Percentiles rank a stretch among this genome's conserved stretches.
Conservation (phyloP, 1,140 invertebrate species). For the Drosophila pallidifrons region DNA sequence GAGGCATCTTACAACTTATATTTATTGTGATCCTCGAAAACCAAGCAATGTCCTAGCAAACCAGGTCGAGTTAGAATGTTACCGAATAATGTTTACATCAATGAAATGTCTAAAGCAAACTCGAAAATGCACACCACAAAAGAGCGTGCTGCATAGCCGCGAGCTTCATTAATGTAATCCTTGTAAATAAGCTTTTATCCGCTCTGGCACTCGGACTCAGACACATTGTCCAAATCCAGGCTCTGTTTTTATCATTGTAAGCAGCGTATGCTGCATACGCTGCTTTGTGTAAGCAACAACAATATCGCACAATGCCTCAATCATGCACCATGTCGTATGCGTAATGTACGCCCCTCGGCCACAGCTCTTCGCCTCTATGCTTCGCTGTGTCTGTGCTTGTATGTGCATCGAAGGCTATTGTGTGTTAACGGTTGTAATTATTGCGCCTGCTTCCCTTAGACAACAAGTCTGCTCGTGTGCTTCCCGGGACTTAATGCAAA, state of each 20-base stretch:
- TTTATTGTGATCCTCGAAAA: too few species aligned
- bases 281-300: constrained; percentile 65
- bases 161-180: constrained; percentile 76
- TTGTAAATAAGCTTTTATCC: constrained; percentile 80
- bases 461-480: constrained; percentile 32
- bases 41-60: too few species aligned
- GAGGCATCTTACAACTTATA: background rate
- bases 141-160: constrained; percentile 78
- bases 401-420: constrained; percentile 54
- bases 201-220: constrained; percentile 36
- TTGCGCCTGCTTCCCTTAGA: constrained; percentile 60
- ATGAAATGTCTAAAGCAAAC: constrained; percentile 47
- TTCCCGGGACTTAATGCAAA: constrained; percentile 23
- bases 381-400: too few species aligned
- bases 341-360: constrained; percentile 59
- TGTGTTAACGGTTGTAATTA: constrained; percentile 76
- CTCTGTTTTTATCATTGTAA: constrained; percentile 38
- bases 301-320: constrained; percentile 60
- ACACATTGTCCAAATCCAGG: constrained; percentile 60
- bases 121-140: constrained; percentile 52
- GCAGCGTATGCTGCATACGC: constrained; percentile 42
- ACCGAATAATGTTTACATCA: constrained; percentile 22
- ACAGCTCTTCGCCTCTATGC: too few species aligned
- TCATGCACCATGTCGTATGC: constrained; percentile 68
- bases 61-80: too few species aligned